Evolutionary conservation across 1,140 invertebrate genomes (phyloP), one percentile per base, ranked within the genome.

Genomic region (Gonioctena quinquepunctata): DNA sequence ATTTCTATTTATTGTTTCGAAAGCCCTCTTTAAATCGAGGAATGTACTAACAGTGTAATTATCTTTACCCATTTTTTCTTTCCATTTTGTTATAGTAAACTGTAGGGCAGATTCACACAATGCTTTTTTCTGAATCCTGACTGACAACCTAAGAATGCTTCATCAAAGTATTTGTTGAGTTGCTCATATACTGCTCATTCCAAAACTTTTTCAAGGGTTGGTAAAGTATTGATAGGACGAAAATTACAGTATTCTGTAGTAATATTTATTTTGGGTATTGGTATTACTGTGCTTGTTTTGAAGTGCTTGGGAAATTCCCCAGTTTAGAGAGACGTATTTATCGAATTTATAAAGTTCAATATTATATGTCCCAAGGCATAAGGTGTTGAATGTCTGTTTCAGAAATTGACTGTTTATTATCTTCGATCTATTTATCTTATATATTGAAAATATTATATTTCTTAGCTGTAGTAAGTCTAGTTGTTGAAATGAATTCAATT

Each of bases 1-100:
- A 25, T 60, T 25, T 60, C 57, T 60, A 11, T 60, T 23, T 25
- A 60, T 60, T 13, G 57, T 60, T 60, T 60, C 57, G 22, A 60
- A 60, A 13, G 22, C 57, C 57, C 57, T 60, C 18, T 60, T 60
- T 25, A 25, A 27, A 25, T 60, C 57, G 1, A 60, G 18, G n/a
- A 60, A 60, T 23, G 22, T 60, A 25, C 21, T 7, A 60, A 60
- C 57, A 23, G 26, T 18, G 22, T 60, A 60, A 6, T 60, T 60
- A 60, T 25, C 22, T 16, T 60, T 25, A 60, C 26, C 54, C 1
- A 60, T 60, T 13, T 60, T 60, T 60, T 60, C 2, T 25, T 25
- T 60, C 57, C 57, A 60, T 3, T 60, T 60, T 25, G 57, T 25
- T 60, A 60, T 60, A 2, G 57, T 60, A 22, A 60, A 25, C 11